Conservation (phyloP, 1,140 invertebrate species). For the Chrysomallon squamiferum region DNA sequence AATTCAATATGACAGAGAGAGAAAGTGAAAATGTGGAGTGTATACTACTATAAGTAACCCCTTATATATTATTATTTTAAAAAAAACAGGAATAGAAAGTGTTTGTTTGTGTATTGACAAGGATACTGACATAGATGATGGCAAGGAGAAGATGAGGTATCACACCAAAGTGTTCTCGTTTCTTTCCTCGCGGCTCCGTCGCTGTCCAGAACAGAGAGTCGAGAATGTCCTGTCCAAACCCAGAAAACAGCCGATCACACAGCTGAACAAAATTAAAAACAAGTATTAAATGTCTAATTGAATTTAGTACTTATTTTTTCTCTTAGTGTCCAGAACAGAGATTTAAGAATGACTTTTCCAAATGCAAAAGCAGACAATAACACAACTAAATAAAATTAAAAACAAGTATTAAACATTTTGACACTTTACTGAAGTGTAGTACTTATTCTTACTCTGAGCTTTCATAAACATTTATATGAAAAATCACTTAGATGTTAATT, state of each 20-base stretch:
- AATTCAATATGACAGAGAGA: no score
- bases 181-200: conserved; percentile 85
- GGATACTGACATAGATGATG: conserved; percentile 93
- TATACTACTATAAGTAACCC: no score
- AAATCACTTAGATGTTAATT: no score
- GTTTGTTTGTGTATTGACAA: conserved; percentile 68
- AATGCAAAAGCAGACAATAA: conserved; percentile 94
- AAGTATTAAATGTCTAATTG: neutral
- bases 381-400: conserved; percentile 70
- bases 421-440: neutral
- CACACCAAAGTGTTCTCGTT: conserved; percentile 82
- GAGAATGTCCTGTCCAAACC: conserved; percentile 97
- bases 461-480: conserved; percentile 76
- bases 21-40: no score
- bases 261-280: conserved; percentile 65
- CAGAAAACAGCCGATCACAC: conserved; percentile 92
- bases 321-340: conserved; percentile 97
- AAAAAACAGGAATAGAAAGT: no score
- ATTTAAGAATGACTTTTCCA: conserved; percentile 97
- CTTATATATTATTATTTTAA: no score
- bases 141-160: conserved; percentile 89
- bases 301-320: neutral
- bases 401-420: neutral
- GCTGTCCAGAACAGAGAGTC: conserved; percentile 98
- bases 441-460: no score